These are phyloP conservation scores for Aviceda subcristata DNA, from an alignment of 2,113 vertebrate species.

Conservation along the genomic window DNA sequence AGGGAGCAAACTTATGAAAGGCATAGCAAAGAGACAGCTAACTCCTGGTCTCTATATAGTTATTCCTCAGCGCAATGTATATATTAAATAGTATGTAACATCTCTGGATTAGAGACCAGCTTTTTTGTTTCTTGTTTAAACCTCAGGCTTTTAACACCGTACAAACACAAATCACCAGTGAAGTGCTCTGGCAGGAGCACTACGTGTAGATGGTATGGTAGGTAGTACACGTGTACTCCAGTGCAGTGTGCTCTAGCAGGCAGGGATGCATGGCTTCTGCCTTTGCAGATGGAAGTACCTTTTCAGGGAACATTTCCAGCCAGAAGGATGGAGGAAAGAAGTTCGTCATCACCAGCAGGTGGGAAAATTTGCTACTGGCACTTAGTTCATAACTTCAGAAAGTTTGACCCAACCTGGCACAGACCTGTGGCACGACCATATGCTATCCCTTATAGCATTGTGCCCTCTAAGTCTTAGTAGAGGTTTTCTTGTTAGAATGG, in stretches of 20 bases:
- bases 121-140: neutral
- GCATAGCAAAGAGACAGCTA: slow-evolving; percentile 28
- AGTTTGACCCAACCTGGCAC: neutral
- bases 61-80: neutral
- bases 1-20: slow-evolving; percentile 41
- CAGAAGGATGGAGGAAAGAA: neutral
- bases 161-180: neutral
- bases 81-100: neutral
- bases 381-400: neutral
- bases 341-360: neutral
- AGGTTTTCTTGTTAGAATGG: neutral
- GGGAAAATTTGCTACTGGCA: neutral
- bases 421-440: neutral
- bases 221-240: neutral
- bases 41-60: neutral
- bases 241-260: neutral
- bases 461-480: neutral
- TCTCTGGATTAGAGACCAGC: neutral
- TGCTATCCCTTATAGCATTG: neutral
- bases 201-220: neutral
- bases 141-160: neutral
- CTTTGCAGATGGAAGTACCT: neutral
- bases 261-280: neutral
- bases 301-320: neutral
- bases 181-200: neutral